Evolutionary conservation across 1,140 invertebrate genomes (phyloP), one percentile per base, ranked within the genome.

Genomic region (Pectinophora gossypiella): DNA sequence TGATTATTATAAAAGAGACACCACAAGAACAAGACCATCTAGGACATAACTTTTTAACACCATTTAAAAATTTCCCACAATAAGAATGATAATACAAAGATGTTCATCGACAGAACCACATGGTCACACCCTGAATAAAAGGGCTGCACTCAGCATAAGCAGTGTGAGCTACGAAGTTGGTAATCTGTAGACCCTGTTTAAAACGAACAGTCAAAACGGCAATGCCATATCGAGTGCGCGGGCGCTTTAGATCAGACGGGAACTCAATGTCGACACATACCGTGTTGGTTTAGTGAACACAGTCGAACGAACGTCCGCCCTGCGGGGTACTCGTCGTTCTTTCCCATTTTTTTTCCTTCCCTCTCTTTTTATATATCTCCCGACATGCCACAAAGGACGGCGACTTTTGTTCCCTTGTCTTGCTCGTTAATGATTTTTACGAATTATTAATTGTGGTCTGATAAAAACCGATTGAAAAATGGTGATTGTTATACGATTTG

Each of bases 371-470:
- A 68, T 68, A 61, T 52, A 61, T 51, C 35, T 46, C 56, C 68
- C 62, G 62, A 68, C 72, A 70, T 58, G 63, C 56, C 66, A 74
- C 78, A 85, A 85, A 82, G 67, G 73, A 71, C 73, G 72, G 78
- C 81, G 69, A 85, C 81, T 78, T 76, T 77, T 81, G 77, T 84
- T 81, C 78, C 65, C 71, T 62, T 82, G 76, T 83, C 76, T 80
- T 65, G 72, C 48, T 61, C 64, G 67, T 82, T 85, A 85, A 85
- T 85, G 82, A 85, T 83, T 80, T 81, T 78, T 80, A 83, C 79
- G 76, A 64, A 81, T 82, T 85, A 85, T 85, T 85, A 85, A 85
- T 85, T 78, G 77, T 76, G 61, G 56, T 40, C 53, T 57, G 67
- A 72, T 78, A 72, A 76, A 79, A 79, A 72, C 46, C 70, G 72